Conservation (phyloP, 1,140 invertebrate genomes). For the Calephelis nemesis region DNA sequence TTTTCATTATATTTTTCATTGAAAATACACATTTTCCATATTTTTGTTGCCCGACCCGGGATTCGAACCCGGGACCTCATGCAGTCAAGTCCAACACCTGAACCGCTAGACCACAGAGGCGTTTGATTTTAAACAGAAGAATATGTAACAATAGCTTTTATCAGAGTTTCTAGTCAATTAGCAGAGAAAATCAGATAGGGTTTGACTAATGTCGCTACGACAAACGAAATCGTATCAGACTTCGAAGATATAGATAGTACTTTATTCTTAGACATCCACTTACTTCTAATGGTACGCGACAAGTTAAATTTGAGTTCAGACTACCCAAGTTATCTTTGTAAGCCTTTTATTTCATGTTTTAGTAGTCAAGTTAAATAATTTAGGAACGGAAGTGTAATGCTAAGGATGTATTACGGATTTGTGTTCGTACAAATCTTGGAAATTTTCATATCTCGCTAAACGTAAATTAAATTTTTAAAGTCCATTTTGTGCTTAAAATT, state of each 20-base stretch:
- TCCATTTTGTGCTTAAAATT: too few relatives aligned
- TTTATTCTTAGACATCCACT: constrained; percentile 13
- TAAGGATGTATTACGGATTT: neutral
- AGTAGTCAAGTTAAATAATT: constrained; percentile 1
- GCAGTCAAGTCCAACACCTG: too few relatives aligned
- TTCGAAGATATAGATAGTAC: constrained; percentile 8
- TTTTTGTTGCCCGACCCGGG: too few relatives aligned
- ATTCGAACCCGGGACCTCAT: too few relatives aligned
- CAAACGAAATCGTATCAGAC: constrained; percentile 8
- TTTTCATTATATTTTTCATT: too few relatives aligned
- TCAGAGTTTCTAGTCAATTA: constrained; percentile 12
- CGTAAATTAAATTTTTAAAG: too few relatives aligned
- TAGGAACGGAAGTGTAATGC: neutral
- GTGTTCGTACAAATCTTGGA: neutral
- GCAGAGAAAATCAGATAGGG: constrained; percentile 12
- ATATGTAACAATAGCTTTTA: constrained; percentile 16
- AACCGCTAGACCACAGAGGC: too few relatives aligned
- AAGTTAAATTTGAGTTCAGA: constrained; percentile 11
- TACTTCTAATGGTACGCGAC: neutral
- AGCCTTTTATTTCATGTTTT: constrained; percentile 5
- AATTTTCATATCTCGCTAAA: neutral
- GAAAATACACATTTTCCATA: too few relatives aligned
- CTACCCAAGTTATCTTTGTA: neutral
- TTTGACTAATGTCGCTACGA: constrained; percentile 5
- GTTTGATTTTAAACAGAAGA: too few relatives aligned